These are phyloP conservation scores for Clarias batrachus DNA, from an alignment of 2,113 vertebrate species.

Conservation along the genomic window DNA sequence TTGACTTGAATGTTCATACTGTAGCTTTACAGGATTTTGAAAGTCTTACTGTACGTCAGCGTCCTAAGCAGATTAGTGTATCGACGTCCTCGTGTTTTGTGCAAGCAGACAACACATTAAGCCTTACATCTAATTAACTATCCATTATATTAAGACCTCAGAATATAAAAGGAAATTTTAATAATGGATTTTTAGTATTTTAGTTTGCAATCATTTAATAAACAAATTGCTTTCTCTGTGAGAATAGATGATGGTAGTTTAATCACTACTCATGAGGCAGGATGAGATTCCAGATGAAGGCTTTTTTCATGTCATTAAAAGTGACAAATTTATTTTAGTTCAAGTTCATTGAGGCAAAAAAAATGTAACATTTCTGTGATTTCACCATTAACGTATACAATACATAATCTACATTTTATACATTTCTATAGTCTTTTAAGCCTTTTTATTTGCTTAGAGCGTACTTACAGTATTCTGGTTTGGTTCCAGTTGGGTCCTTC, in stretches of 20 bases:
- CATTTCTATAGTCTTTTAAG: not conserved
- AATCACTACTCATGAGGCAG: not conserved
- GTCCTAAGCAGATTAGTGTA: not conserved
- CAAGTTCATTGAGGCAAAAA: not conserved
- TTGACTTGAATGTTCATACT: too few species aligned
- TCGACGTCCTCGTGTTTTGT: slow-evolving; percentile 21
- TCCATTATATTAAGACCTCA: slow-evolving; percentile 30
- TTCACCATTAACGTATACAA: not conserved
- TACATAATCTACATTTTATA: not conserved
- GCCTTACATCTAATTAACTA: slow-evolving; percentile 20
- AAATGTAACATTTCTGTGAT: not conserved
- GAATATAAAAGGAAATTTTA: slow-evolving; percentile 28
- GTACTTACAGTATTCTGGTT: not conserved
- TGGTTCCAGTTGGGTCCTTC: not conserved
- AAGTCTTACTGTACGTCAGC: too few species aligned
- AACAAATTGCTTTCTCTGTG: slow-evolving; percentile 20
- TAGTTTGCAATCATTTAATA: not conserved
- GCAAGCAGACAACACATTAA: slow-evolving; percentile 13
- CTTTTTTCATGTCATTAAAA: not conserved
- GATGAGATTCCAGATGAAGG: not conserved
- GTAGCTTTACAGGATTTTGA: too few species aligned
- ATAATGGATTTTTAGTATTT: slow-evolving; percentile 17
- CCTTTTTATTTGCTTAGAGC: not conserved
- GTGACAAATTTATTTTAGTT: not conserved
- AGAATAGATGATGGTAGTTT: not conserved